These are phyloP conservation scores for Sphecodes monilicornis DNA, from an alignment of 2,888 invertebrate genomes.

Conservation along the genomic window DNA sequence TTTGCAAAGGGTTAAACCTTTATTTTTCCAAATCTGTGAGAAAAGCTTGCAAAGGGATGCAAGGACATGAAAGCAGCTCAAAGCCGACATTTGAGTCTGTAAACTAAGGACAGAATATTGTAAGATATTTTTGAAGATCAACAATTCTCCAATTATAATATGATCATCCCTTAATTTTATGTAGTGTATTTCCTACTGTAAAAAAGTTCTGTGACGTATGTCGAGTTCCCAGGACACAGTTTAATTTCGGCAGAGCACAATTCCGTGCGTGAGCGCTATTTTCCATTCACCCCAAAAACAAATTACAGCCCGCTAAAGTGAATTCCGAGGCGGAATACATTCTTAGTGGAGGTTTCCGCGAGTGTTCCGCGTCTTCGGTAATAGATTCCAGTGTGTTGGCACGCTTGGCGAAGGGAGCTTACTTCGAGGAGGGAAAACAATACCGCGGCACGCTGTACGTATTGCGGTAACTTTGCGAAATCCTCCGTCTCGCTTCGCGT, in stretches of 20 bases:
- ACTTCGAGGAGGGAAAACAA: conserved; percentile 43
- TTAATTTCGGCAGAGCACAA: neutral
- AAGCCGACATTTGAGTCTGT: too few species aligned
- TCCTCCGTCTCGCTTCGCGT: neutral
- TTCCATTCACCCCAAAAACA: conserved; percentile 11
- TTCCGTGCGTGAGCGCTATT: neutral
- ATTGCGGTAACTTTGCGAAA: conserved; percentile 28
- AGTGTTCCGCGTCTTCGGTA: conserved; percentile 37
- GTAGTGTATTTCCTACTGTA: neutral
- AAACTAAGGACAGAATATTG: too few species aligned
- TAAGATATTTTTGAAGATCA: too few species aligned
- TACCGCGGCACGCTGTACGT: conserved; percentile 24
- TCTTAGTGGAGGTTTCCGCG: neutral
- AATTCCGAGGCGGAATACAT: conserved; percentile 11
- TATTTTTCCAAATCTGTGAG: too few species aligned
- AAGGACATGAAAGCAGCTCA: too few species aligned
- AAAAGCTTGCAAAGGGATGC: too few species aligned
- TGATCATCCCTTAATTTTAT: neutral
- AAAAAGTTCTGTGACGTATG: neutral
- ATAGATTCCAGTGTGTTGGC: conserved; percentile 19
- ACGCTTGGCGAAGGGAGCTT: conserved; percentile 5
- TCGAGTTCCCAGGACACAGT: neutral
- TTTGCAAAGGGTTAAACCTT: too few species aligned
- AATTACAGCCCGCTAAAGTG: conserved; percentile 25
- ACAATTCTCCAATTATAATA: neutral